A percentile compares a stretch with the other conserved stretches of the same genome.
These are phyloP conservation scores for Onychostruthus taczanowskii DNA, from an alignment of 2,113 vertebrate species.

Conservation along the genomic window DNA sequence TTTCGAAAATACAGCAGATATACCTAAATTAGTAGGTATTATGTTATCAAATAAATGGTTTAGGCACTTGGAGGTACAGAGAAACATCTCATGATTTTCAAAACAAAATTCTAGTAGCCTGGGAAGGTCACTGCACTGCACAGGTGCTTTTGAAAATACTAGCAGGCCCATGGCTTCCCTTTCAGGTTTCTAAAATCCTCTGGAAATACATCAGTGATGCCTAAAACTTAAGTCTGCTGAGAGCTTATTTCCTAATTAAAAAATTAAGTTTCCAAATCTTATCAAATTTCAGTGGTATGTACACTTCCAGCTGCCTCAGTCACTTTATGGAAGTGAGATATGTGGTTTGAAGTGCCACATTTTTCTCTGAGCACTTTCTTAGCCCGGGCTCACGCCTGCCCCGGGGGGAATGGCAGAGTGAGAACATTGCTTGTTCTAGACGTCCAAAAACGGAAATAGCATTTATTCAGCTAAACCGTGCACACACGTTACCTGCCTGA, in stretches of 20 bases:
- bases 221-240: not conserved
- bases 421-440: not conserved
- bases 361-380: not conserved
- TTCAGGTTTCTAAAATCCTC: not conserved
- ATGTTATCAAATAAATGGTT: not conserved
- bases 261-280: not conserved
- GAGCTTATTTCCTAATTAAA: not conserved
- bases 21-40: not conserved
- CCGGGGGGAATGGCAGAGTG: accelerated
- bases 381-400: not conserved
- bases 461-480: not conserved
- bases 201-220: not conserved
- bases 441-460: not conserved
- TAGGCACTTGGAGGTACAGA: not conserved
- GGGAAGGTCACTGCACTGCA: not conserved
- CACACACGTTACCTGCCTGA: not conserved
- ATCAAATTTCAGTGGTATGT: not conserved
- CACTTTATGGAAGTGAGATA: not conserved
- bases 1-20: not conserved
- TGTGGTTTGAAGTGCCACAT: not conserved
- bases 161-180: not conserved
- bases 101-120: not conserved
- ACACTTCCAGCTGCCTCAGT: not conserved
- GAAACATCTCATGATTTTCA: not conserved
- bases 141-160: not conserved